These are phyloP conservation scores for Chymomyza costata DNA, from an alignment of 1,140 invertebrate species.

Conservation along the genomic window DNA sequence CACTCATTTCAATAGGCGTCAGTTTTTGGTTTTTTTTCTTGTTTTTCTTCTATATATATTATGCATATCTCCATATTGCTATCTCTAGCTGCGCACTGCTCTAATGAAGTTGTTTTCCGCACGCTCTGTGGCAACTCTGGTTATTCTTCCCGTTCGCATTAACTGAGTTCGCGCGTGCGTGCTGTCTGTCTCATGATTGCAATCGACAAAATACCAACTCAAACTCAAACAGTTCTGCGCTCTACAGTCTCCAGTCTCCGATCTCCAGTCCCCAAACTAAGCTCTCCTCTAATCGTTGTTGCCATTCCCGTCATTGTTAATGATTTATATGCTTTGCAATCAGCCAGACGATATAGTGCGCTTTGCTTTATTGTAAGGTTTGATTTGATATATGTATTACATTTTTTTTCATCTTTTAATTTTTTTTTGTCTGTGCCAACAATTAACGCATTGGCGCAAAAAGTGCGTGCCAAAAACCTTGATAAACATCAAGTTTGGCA, in stretches of 20 bases:
- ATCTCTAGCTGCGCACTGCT: background rate
- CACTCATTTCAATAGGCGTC: constrained; percentile 14
- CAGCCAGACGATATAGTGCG: constrained; percentile 42
- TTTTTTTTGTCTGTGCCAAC: constrained; percentile 46
- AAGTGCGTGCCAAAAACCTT: constrained; percentile 44
- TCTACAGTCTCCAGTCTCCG: constrained; percentile 13
- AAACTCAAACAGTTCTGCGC: background rate
- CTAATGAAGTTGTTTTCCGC: constrained; percentile 61
- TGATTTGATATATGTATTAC: constrained; percentile 71
- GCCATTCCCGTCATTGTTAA: constrained; percentile 8
- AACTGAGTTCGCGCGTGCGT: constrained; percentile 51
- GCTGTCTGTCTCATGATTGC: constrained; percentile 66
- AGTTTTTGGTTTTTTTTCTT: too few relatives aligned
- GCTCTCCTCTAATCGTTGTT: too few relatives aligned
- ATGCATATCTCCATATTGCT: constrained; percentile 20
- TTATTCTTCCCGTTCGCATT: constrained; percentile 24
- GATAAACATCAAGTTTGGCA: constrained; percentile 43
- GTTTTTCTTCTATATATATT: too few relatives aligned
- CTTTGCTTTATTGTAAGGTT: constrained; percentile 23
- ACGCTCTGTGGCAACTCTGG: background rate
- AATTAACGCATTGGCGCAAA: constrained; percentile 51
- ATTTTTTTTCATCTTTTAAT: too few relatives aligned
- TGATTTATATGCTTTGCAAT: constrained; percentile 67
- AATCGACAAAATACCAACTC: constrained; percentile 46
- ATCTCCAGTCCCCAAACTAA: background rate